These are phyloP conservation scores for Pseudotriccus pelzelni DNA, from an alignment of 2,797 vertebrate genomes.

Conservation along the genomic window DNA sequence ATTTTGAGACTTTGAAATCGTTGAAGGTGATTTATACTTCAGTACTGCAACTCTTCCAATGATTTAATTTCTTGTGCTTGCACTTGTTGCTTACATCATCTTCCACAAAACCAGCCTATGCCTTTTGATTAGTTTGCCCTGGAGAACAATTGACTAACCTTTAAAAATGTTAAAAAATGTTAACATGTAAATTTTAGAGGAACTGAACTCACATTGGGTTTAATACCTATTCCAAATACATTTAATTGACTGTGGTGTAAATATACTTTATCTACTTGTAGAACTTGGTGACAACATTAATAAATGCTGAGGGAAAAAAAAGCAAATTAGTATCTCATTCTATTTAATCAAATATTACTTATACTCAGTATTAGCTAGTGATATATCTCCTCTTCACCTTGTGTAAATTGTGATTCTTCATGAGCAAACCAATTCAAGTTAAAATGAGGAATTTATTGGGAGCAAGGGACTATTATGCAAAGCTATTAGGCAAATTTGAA, in stretches of 20 bases:
- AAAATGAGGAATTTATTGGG: constrained; percentile 39
- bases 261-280: not conserved
- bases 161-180: not conserved
- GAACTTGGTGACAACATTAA: not conserved
- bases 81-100: not conserved
- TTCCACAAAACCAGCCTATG: not conserved
- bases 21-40: not conserved
- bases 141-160: not conserved
- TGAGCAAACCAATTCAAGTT: constrained; percentile 43
- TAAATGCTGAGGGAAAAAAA: not conserved
- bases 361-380: not conserved
- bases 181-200: not conserved
- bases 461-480: constrained; percentile 5
- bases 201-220: not conserved
- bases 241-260: not conserved
- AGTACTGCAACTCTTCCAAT: not conserved
- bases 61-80: not conserved
- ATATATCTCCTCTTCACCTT: constrained; percentile 3
- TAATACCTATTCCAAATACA: not conserved
- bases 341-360: constrained; percentile 39
- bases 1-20: not conserved
- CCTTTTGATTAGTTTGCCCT: not conserved
- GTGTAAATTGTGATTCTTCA: constrained; percentile 42
- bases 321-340: not conserved
- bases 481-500: constrained; percentile 44